Conservation (phyloP, 2,888 invertebrate species). For the Drosophila trichaetosa region DNA sequence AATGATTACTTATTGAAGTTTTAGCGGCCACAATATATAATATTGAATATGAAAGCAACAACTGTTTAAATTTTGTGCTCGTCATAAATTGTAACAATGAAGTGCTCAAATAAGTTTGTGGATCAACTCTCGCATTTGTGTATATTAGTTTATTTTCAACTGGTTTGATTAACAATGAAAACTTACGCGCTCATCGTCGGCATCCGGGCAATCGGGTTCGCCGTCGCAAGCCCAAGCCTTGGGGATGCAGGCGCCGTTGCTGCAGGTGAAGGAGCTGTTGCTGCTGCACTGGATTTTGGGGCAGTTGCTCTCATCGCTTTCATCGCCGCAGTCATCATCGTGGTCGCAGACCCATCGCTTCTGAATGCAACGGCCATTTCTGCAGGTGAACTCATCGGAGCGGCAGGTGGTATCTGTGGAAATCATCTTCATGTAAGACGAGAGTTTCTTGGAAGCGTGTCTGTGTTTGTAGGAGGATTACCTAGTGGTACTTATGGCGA, state of each 20-base stretch:
- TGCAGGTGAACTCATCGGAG: conserved; percentile 96
- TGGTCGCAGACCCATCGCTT: conserved; percentile 94
- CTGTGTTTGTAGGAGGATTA: conserved; percentile 39
- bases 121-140: neutral
- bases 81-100: neutral
- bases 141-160: conserved; percentile 2
- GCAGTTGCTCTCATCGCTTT: conserved; percentile 92
- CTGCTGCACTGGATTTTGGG: conserved; percentile 89
- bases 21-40: neutral
- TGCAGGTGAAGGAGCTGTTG: conserved; percentile 90
- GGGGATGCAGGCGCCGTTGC: conserved; percentile 91
- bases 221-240: conserved; percentile 94
- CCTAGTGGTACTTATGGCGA: conserved; percentile 17
- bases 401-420: conserved; percentile 94
- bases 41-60: neutral
- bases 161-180: conserved; percentile 11
- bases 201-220: conserved; percentile 93
- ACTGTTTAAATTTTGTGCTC: neutral
- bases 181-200: conserved; percentile 91
- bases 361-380: conserved; percentile 94
- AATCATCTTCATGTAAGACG: conserved; percentile 20
- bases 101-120: neutral
- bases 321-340: conserved; percentile 95
- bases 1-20: neutral
- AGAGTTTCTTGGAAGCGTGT: neutral